Evolutionary conservation across 1,140 invertebrate genomes (phyloP), one percentile per base, ranked within the genome.

Genomic region (Sesamia nonagrioides): DNA sequence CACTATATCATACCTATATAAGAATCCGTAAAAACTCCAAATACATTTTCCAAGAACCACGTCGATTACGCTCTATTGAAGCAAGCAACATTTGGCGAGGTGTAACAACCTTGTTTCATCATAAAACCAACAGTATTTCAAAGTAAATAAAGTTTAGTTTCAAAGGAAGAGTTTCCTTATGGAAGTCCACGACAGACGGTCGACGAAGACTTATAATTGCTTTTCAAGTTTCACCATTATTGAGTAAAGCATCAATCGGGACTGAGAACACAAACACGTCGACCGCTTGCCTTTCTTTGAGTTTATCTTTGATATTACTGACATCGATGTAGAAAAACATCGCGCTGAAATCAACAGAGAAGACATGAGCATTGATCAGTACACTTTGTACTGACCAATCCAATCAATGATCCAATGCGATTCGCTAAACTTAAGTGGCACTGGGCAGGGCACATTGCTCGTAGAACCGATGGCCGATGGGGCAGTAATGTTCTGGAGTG

Each of bases 1-100:
- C 15, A 54, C 15, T 54, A 71, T 33, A 54, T 37, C n/a, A n/a
- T n/a, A n/a, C n/a, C n/a, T 54, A 71, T 11, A 48, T 63, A 63
- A 45, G 81, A 82, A 82, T 63, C 81, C 63, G 75, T 79, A 80
- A n/a, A 78, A 82, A 45, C 2, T 27, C 33, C 5, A 63, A 80
- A 82, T 80, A 72, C 80, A 78, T 82, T 82, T 77, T 35, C 69
- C 33, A 45, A 66, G 74, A 82, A 82, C 56, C 48, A 17, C 21
- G 17, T 61, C 56, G 42, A 52, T 42, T 50, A 73, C 50, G 9
- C 54, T 27, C 40, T 9, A 74, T 60, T 74, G 72, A 17, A 6
- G 71, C 11, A 40, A 63, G n/a, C 17, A 18, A 42, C 61, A 21
- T 66, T 42, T 18, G 9, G 37, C 18, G 17, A 37, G 58, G 60